phyloP scores from a whole-genome alignment of 2,797 vertebrate genomes.

The Melopsittacus undulatus region DNA sequence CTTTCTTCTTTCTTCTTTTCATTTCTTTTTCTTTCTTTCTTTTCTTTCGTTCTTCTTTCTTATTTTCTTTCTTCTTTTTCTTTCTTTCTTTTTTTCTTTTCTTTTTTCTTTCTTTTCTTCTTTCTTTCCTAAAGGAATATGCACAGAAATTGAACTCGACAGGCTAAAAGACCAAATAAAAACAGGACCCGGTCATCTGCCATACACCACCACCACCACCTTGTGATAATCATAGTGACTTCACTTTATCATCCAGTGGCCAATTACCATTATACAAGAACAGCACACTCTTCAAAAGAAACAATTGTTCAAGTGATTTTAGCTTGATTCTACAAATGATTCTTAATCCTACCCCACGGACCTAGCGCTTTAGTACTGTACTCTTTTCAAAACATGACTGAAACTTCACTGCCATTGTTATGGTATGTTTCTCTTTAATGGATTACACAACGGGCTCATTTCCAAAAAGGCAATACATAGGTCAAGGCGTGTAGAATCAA shows the following conservation, averaged over 20 bases:
- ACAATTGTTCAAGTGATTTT: not conserved
- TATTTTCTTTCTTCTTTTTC: no score
- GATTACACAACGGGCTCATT: not conserved
- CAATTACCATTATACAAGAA: not conserved
- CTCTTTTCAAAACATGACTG: not conserved
- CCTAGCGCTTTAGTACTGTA: not conserved
- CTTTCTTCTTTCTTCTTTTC: no score
- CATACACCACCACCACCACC: not conserved
- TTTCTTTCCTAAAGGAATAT: slow-evolving; percentile 2
- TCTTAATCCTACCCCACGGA: not conserved
- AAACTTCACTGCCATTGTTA: not conserved
- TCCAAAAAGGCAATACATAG: not conserved
- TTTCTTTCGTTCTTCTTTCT: no score
- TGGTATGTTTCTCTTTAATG: not conserved
- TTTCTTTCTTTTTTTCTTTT: no score
- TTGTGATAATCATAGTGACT: slow-evolving; percentile 44
- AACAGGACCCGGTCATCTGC: not conserved
- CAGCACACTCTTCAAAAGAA: not conserved
- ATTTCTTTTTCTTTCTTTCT: no score
- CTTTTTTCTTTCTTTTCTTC: no score
- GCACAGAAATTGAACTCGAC: slow-evolving; percentile 34
- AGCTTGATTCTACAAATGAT: not conserved
- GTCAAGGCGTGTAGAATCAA: not conserved
- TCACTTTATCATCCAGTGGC: slow-evolving; percentile 1
- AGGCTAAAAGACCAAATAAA: slow-evolving; percentile 35